Evolutionary conservation across 1,140 invertebrate species (phyloP).

Genomic region (Littorina saxatilis): DNA sequence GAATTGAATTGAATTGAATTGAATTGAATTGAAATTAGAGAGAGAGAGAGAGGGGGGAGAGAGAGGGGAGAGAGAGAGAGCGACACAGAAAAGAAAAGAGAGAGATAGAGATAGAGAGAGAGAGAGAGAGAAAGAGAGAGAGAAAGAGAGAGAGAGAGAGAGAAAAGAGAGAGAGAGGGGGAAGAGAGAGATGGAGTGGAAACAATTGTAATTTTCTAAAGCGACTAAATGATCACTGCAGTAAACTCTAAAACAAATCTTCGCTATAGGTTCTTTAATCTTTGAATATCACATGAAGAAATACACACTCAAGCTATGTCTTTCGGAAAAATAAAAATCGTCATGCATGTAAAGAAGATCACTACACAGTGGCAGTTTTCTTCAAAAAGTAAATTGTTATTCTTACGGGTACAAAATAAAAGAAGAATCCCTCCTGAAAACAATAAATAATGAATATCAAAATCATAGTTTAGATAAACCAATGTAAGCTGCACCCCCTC

Average conservation of each 20-base stretch:
- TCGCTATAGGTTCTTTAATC: too few species aligned
- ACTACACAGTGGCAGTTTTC: neutral
- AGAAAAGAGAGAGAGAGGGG: neutral
- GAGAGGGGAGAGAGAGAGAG: neutral
- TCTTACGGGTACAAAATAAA: too few species aligned
- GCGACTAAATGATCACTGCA: neutral
- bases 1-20: neutral
- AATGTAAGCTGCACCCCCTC: neutral
- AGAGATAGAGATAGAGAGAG: neutral
- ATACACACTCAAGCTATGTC: neutral
- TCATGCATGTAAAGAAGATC: neutral
- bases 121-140: neutral
- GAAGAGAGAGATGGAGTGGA: neutral
- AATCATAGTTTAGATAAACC: too few species aligned
- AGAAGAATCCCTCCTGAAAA: too few species aligned
- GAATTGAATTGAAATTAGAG: neutral
- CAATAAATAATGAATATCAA: too few species aligned
- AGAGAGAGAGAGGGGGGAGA: neutral
- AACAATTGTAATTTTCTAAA: neutral
- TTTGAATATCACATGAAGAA: neutral
- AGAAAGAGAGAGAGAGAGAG: neutral
- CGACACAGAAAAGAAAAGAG: neutral
- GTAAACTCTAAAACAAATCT: too few species aligned
- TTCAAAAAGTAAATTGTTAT: neutral
- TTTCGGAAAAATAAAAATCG: neutral